Evolutionary conservation across 2,113 vertebrate genomes (phyloP), one percentile per base, ranked within the genome.

Genomic region (Fulmarus glacialis): DNA sequence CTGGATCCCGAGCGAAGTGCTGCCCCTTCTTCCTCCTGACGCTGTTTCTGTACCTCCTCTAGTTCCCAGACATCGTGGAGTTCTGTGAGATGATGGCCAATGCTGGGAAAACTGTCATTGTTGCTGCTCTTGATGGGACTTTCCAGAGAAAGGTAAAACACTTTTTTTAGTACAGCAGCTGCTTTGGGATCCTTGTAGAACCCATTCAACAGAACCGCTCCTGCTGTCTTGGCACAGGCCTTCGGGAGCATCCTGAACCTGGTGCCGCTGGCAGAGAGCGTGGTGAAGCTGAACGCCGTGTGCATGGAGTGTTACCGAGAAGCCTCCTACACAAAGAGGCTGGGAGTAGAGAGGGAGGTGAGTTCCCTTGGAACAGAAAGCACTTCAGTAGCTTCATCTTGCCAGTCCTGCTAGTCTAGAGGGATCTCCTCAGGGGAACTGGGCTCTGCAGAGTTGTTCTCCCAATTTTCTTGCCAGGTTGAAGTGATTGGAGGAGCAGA

Each of bases 21-120:
- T 87, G 56, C 26, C 9, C 24, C 12, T 48, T 34, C 36, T n/a
- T 62, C 53, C 48, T 50, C 30, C 52, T 89, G 34, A 63, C 0
- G 0, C 36, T 47, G 14, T 68, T 43, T 38, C 26, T 78, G 15
- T 71, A 3, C 30, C 29, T 34, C 5, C 4, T 38, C 8, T 63
- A 99, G 99, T 99, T 99, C 95, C 98, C 99, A 52, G 99, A 99
- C 93, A 98, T 98, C 0, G 99, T 99, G 84, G 99, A 99, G 67
- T 99, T 99, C 97, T 99, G 99, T 7, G 99, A 99, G 94, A 82
- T 74, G 29, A 99, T 99, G 99, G 99, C 99, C 75, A 99, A 99
- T 20, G 24, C 93, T 4, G 99, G 99, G n/a, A 99, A 99, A 97
- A 99, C 98, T 0, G 48, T 99, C 67, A 99, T 99, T 0, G 99